A percentile compares a stretch with the other conserved stretches of the same genome.
Conservation (phyloP, 2,888 invertebrate species). For the Microplitis manilae region DNA sequence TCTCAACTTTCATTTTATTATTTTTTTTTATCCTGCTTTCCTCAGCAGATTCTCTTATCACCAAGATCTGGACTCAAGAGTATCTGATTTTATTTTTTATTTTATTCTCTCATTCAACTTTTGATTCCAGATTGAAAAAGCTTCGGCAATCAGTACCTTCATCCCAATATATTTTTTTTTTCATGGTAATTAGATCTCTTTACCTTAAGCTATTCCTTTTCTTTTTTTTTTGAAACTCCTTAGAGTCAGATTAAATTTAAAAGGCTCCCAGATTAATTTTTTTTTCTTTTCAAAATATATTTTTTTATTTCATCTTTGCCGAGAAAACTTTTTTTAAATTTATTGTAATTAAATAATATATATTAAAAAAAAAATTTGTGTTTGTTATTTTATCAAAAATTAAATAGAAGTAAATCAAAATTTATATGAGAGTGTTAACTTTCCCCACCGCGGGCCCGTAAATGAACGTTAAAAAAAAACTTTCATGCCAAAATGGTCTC, state of each 20-base stretch:
- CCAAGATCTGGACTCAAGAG: background rate
- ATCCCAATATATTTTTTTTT: constrained; percentile 47
- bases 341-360: too few species aligned
- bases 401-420: too few species aligned
- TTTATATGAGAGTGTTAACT: too few species aligned
- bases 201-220: constrained; percentile 25
- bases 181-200: constrained; percentile 50
- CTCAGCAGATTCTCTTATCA: constrained; percentile 2
- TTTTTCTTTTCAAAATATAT: too few species aligned
- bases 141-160: constrained; percentile 49
- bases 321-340: too few species aligned
- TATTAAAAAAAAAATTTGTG: too few species aligned
- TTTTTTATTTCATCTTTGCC: too few species aligned
- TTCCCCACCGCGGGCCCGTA: too few species aligned
- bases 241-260: background rate
- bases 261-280: background rate
- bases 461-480: too few species aligned
- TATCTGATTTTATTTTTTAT: constrained; percentile 4
- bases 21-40: constrained; percentile 37
- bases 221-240: background rate
- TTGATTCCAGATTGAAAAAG: constrained; percentile 31
- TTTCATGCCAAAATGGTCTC: too few species aligned
- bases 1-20: constrained; percentile 19
- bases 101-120: background rate
- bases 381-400: too few species aligned